Conservation (phyloP, 2,888 invertebrate genomes). For the Andrena praecox region DNA sequence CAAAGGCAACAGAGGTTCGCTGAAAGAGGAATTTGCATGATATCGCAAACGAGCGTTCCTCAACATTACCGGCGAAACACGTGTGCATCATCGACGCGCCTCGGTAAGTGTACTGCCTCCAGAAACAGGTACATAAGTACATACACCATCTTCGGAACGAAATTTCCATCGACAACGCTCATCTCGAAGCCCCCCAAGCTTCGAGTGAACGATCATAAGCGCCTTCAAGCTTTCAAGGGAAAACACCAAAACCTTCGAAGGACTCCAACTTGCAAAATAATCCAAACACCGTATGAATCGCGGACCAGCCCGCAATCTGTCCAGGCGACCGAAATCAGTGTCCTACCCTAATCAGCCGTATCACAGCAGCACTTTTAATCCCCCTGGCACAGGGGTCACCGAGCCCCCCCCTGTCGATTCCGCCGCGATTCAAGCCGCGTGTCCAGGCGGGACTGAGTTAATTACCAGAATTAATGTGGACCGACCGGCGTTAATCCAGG, state of each 20-base stretch:
- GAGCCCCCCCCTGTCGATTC: slow-evolving; percentile 26
- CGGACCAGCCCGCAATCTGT: background rate
- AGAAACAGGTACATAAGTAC: background rate
- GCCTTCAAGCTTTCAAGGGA: background rate
- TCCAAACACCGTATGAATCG: too few relatives aligned
- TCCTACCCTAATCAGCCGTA: background rate
- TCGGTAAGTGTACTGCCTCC: background rate
- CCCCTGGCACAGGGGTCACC: slow-evolving; percentile 10
- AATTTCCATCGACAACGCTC: slow-evolving; percentile 26
- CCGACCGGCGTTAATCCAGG: slow-evolving; percentile 73
- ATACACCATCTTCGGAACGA: slow-evolving; percentile 12
- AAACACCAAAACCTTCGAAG: background rate
- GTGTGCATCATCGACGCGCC: background rate
- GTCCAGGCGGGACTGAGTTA: slow-evolving; percentile 63
- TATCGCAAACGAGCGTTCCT: slow-evolving; percentile 22
- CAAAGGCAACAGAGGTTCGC: slow-evolving; percentile 11
- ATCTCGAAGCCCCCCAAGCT: background rate
- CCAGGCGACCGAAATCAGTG: background rate
- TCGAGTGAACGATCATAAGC: background rate
- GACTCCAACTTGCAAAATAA: too few relatives aligned
- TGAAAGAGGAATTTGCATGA: slow-evolving; percentile 38
- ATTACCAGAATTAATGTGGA: slow-evolving; percentile 75
- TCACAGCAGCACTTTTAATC: slow-evolving; percentile 30
- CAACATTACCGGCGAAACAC: slow-evolving; percentile 1
- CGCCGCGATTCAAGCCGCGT: slow-evolving; percentile 44